Evolutionary conservation across 2,888 invertebrate species (phyloP).

Genomic region (Incurvaria masculella): DNA sequence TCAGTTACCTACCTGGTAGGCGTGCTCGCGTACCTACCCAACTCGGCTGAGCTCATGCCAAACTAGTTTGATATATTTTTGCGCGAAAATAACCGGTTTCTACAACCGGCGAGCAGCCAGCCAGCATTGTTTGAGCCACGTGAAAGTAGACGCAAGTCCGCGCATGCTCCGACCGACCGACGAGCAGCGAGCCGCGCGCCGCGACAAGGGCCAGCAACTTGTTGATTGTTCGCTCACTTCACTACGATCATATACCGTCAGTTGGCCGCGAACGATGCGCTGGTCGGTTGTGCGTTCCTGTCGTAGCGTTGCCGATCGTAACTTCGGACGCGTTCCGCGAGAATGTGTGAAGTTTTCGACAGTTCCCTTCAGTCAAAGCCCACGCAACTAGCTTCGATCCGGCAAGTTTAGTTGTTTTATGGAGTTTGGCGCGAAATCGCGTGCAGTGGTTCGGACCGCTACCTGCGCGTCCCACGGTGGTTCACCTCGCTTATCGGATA

Average conservation of each 20-base stretch:
- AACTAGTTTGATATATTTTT: slow-evolving; percentile 1
- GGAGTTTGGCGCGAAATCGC: too few species aligned
- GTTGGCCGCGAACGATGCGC: slow-evolving; percentile 47
- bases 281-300: slow-evolving; percentile 36
- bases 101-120: neutral
- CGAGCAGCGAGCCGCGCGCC: slow-evolving; percentile 22
- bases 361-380: neutral
- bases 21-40: too few species aligned
- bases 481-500: slow-evolving; percentile 35
- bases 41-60: neutral
- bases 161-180: slow-evolving; percentile 35
- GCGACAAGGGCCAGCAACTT: slow-evolving; percentile 29
- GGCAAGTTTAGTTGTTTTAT: neutral
- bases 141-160: slow-evolving; percentile 41
- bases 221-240: slow-evolving; percentile 54
- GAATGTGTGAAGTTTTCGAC: slow-evolving; percentile 50
- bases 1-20: too few species aligned
- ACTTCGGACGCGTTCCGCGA: slow-evolving; percentile 52
- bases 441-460: slow-evolving; percentile 17
- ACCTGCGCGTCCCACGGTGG: slow-evolving; percentile 49
- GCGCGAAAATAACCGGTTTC: slow-evolving; percentile 8
- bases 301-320: slow-evolving; percentile 31
- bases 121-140: neutral
- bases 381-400: neutral
- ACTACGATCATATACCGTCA: slow-evolving; percentile 23